phyloP scores from a whole-genome alignment of 2,113 vertebrate species.

The Chloebia gouldiae region DNA sequence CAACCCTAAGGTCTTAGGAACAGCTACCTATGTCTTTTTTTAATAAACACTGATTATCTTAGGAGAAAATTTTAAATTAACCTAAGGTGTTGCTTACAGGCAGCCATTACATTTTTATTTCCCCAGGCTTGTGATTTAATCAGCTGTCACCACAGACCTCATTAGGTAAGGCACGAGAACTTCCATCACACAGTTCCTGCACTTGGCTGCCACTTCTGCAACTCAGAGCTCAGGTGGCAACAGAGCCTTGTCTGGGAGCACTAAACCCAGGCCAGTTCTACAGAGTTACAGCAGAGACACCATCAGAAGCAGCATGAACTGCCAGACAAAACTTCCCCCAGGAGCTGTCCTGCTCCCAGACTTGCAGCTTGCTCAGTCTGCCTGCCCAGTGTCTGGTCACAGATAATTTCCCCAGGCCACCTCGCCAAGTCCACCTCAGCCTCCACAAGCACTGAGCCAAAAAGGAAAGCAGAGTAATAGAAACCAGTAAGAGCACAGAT shows the following conservation, averaged over 20 bases:
- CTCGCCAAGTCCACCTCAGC: neutral
- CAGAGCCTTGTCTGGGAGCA: neutral
- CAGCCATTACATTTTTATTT: slow-evolving; percentile 39
- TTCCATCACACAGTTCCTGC: neutral
- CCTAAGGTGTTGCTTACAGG: neutral
- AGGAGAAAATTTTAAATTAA: slow-evolving; percentile 9
- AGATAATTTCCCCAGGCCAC: neutral
- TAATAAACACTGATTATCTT: slow-evolving; percentile 38
- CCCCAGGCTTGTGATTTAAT: slow-evolving; percentile 27
- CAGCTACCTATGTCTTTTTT: neutral
- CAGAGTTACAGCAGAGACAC: neutral
- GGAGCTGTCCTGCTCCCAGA: neutral
- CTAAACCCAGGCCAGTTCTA: neutral
- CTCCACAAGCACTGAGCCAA: neutral
- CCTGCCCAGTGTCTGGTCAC: neutral
- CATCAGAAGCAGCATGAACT: neutral
- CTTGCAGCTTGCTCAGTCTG: neutral
- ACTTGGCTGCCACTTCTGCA: rapidly evolving
- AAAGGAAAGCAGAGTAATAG: neutral
- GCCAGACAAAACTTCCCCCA: neutral
- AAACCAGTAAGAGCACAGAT: neutral
- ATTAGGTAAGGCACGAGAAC: neutral
- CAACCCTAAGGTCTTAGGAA: neutral
- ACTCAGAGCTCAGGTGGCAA: neutral
- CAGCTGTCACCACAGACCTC: neutral